Evolutionary conservation across 1,140 invertebrate genomes (phyloP).

Genomic region (Cyphomyrmex costatus): DNA sequence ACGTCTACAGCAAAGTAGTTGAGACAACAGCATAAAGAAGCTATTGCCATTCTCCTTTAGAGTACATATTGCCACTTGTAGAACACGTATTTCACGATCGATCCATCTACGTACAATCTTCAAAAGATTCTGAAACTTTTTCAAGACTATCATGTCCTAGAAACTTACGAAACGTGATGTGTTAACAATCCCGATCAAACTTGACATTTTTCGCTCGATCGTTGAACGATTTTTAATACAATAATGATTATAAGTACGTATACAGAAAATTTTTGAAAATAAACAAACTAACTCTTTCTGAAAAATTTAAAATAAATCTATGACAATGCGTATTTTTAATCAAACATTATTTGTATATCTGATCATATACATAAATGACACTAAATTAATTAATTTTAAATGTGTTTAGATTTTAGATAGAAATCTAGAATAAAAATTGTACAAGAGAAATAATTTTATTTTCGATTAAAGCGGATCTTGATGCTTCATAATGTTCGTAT

Average conservation of each 20-base stretch:
- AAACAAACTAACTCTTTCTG: not conserved
- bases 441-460: no score
- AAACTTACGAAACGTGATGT: slow-evolving; percentile 15
- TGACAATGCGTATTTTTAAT: not conserved
- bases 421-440: no score
- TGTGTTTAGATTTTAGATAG: not conserved
- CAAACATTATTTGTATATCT: not conserved
- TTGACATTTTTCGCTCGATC: not conserved
- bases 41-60: slow-evolving; percentile 11
- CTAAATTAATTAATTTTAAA: slow-evolving; percentile 7
- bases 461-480: no score
- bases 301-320: not conserved
- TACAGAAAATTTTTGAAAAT: not conserved
- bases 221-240: not conserved
- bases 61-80: slow-evolving; percentile 73
- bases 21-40: slow-evolving; percentile 13
- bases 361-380: not conserved
- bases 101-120: slow-evolving; percentile 36
- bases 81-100: slow-evolving; percentile 55
- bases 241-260: not conserved
- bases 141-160: slow-evolving; percentile 26
- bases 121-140: slow-evolving; percentile 43
- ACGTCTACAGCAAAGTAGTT: not conserved
- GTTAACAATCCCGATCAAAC: not conserved
- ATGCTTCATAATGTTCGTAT: no score